phyloP scores from a whole-genome alignment of 2,797 vertebrate genomes.

The Cossypha caffra region DNA sequence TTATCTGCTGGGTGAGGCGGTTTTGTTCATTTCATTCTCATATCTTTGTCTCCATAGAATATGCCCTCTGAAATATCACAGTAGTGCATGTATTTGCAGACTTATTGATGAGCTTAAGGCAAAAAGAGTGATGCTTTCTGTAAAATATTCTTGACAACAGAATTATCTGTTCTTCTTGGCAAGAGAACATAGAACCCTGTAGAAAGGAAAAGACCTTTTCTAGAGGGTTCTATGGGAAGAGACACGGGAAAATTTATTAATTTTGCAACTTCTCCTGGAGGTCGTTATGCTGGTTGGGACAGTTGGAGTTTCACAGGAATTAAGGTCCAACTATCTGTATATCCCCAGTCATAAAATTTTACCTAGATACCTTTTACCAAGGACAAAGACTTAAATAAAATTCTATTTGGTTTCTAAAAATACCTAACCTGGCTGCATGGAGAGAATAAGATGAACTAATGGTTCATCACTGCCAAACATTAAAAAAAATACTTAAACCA shows the following conservation, averaged over 20 bases:
- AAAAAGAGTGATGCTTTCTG: neutral
- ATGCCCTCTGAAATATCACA: neutral
- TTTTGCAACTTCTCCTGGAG: neutral
- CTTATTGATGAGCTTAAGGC: neutral
- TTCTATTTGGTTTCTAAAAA: neutral
- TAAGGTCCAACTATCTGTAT: neutral
- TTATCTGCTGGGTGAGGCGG: accelerated
- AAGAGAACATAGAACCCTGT: neutral
- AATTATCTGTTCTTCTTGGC: neutral
- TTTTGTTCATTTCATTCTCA: neutral
- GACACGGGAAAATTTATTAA: neutral
- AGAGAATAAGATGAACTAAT: neutral
- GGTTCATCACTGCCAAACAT: neutral
- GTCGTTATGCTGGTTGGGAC: neutral
- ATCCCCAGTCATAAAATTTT: neutral
- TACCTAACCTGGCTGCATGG: neutral
- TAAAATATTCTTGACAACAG: neutral
- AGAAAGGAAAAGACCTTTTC: neutral
- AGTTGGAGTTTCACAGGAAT: neutral
- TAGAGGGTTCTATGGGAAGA: neutral
- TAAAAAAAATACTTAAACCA: neutral
- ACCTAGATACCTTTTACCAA: neutral
- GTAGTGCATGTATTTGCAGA: neutral
- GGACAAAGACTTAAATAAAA: neutral
- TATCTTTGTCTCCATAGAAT: neutral